Evolutionary conservation across 2,797 vertebrate genomes (phyloP).

Genomic region (Pyrocephalus nanus): DNA sequence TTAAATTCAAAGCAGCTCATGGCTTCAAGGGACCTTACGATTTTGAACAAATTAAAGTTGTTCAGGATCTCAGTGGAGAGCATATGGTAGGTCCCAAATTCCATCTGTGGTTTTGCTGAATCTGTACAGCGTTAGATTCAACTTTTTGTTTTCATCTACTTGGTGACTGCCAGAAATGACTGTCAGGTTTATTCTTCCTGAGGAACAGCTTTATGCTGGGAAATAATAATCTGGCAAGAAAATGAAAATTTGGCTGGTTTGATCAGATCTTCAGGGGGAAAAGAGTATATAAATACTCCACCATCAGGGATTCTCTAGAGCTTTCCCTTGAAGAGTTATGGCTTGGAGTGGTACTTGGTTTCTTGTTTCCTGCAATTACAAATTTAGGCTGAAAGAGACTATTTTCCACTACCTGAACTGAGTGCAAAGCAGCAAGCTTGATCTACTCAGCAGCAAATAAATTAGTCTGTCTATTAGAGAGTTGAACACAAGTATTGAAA

Average conservation of each 20-base stretch:
- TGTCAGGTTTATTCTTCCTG: not conserved
- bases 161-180: not conserved
- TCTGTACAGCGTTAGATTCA: not conserved
- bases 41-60: conserved; percentile 97
- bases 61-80: conserved; percentile 97
- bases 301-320: not conserved
- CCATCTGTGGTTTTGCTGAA: not conserved
- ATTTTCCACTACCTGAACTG: not conserved
- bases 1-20: conserved; percentile 97
- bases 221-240: not conserved
- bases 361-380: not conserved
- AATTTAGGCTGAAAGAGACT: not conserved
- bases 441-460: not conserved
- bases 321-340: not conserved
- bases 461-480: not conserved
- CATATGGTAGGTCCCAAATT: conserved; percentile 85
- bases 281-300: not conserved
- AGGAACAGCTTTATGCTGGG: not conserved
- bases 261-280: not conserved
- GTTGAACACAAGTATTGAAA: not conserved
- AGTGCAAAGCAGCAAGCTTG: not conserved
- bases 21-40: conserved; percentile 99
- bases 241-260: not conserved
- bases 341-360: not conserved
- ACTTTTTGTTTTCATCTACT: not conserved